Percentiles rank a stretch among this genome's conserved stretches.
phyloP scores from a whole-genome alignment of 92 coral and sea anemone genomes.

The Epizoanthus stellaris region DNA sequence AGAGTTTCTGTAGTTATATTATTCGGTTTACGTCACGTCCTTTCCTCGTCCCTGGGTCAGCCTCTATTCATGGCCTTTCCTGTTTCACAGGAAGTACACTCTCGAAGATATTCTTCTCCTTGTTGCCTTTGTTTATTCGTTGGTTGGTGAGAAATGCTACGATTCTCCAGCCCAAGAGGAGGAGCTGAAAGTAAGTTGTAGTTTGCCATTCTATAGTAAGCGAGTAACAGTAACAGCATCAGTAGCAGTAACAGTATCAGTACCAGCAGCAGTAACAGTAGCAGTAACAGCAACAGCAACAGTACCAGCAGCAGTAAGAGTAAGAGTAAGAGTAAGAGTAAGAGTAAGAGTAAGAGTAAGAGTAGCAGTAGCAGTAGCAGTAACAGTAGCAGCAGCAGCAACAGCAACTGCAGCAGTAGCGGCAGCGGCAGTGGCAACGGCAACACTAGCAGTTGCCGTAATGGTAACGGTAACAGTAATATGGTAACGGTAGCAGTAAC shows the following conservation, averaged over 20 bases:
- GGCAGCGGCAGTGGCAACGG: neutral
- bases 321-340: neutral
- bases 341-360: neutral
- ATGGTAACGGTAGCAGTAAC: neutral
- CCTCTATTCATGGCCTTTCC: neutral
- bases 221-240: too few species aligned
- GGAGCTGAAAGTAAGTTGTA: slow-evolving; percentile 66
- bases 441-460: neutral
- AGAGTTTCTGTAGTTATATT: too few species aligned
- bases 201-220: neutral
- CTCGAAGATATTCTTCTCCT: slow-evolving; percentile 83
- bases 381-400: neutral
- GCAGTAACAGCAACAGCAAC: slow-evolving; percentile 5
- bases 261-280: slow-evolving; percentile 11
- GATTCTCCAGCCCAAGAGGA: slow-evolving; percentile 88
- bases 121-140: slow-evolving; percentile 71
- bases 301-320: neutral
- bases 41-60: too few species aligned
- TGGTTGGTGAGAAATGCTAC: slow-evolving; percentile 82
- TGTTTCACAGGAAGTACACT: slow-evolving; percentile 60
- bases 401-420: neutral
- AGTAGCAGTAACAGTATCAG: slow-evolving; percentile 1
- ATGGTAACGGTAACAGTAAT: neutral
- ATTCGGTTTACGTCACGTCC: too few species aligned
- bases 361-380: slow-evolving; percentile 1